Evolutionary conservation across 2,797 vertebrate species (phyloP), one percentile per base, ranked within the genome.

Genomic region (Toxotes lorentzi): DNA sequence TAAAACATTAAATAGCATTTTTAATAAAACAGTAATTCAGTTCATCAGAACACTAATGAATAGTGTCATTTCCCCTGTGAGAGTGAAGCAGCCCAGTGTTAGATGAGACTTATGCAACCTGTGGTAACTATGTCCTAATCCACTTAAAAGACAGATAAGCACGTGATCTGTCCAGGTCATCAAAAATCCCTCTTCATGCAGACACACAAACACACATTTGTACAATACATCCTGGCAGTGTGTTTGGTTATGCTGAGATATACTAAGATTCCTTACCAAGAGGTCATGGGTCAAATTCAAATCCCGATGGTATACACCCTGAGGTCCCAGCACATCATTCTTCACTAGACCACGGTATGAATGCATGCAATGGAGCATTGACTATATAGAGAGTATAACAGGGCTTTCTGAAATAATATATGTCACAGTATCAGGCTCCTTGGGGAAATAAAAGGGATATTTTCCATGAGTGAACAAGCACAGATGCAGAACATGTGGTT

Each of bases 101-200:
- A 48, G 16, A 24, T 5, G n/a, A 59, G 41, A 30, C 65, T 76
- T 65, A 71, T n/a, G 48, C 70, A 82, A 78, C 69, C 69, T 80
- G 66, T 41, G 40, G 61, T 65, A 59, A 77, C 57, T 54, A 57
- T 2, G 2, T 66, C 58, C 61, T 83, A 84, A 88, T 89, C 82
- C 70, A 79, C 24, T 86, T 84, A 66, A 82, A 56, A n/a, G 68
- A 82, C 76, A 65, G 76, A 80, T 60, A 73, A 41, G n/a, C 56
- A 35, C 50, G 70, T n/a, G 61, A 79, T 59, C 69, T 16, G 13
- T 17, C 24, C 27, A 23, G 68, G 53, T 51, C 73, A 74, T 73
- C 57, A 45, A 50, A 59, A 82, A 60, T 70, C 35, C 43, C n/a
- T 65, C 45, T 66, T 43, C n/a, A 53, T 61, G 40, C 54, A 81